Base-by-base conservation (phyloP, 1,140 invertebrate species). In the Papilio glaucus region DNA sequence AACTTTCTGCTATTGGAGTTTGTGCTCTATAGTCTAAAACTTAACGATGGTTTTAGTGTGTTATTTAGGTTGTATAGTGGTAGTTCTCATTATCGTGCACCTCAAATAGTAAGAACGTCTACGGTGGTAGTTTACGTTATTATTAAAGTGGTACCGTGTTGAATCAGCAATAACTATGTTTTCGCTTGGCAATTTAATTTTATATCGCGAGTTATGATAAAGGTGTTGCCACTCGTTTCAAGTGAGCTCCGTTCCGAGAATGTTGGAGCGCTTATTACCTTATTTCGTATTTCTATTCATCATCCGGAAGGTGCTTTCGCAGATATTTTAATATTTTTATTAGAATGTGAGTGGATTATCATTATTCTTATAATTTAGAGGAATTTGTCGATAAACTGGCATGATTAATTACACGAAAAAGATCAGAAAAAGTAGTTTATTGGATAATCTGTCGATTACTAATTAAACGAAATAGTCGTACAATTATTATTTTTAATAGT, bases 91-190 rank as follows among this genome's bases (percentile, higher is more conserved):
- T 65, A 65, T 39, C 15, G n/a, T 26, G 13, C 33, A 38, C 62
- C 15, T 65, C 62, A 65, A 65, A 65, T 65, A 37, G 29, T 65
- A 41, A 39, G 62, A 39, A 21, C 21, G 60, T 62, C 9, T 18
- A 41, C 49, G n/a, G 33, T 33, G 15, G 21, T 65, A 37, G 62
- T 39, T 39, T 37, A 21, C 62, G 37, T 65, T 38, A 8, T 53
- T 53, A 37, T 24, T 21, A 65, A 39, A 65, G n/a, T 21, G 33
- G 15, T 37, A 37, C 37, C 15, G 15, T 21, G 33, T 39, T 39
- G 62, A 65, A 65, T 65, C 37, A 65, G 62, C 37, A 39, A 65
- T 39, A 65, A 38, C 62, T 65, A 41, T 65, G 21, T 65, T 65
- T 41, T 39, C 33, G 4, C 33, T 65, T n/a, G n/a, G 62, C 15